These are phyloP conservation scores for Apus apus DNA, from an alignment of 2,113 vertebrate species.

Conservation along the genomic window DNA sequence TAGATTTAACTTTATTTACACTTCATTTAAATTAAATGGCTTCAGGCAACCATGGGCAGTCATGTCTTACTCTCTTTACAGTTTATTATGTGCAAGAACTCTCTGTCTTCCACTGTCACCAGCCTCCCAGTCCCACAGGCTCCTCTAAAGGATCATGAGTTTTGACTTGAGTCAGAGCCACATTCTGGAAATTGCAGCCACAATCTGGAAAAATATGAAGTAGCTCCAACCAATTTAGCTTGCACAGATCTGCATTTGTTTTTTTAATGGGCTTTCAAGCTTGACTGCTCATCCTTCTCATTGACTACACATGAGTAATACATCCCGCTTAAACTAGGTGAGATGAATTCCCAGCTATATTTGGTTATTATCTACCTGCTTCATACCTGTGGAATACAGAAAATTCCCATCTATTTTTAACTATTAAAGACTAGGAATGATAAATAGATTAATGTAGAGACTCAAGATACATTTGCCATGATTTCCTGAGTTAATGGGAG, in stretches of 20 bases:
- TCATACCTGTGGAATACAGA: conserved; percentile 31
- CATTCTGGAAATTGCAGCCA: background rate
- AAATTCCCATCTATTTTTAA: background rate
- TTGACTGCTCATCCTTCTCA: conserved; percentile 58
- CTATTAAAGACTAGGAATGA: background rate
- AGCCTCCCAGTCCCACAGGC: conserved; percentile 18
- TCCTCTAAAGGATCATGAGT: background rate
- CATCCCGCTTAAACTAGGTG: background rate
- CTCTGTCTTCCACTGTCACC: background rate
- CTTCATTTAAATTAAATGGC: conserved; percentile 61
- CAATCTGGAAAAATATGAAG: conserved; percentile 6
- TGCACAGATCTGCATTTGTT: background rate
- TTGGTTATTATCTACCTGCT: conserved; percentile 15
- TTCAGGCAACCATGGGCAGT: conserved; percentile 47
- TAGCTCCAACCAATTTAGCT: conserved; percentile 1
- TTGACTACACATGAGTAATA: conserved; percentile 51
- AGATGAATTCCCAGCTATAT: conserved; percentile 33
- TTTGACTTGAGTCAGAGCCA: conserved; percentile 8
- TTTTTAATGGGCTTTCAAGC: conserved; percentile 54
- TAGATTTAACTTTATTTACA: conserved; percentile 64
- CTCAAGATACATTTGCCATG: background rate
- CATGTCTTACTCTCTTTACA: conserved; percentile 4
- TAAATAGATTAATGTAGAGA: background rate
- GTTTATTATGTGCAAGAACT: conserved; percentile 17
- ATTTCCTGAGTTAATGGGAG: background rate